Evolutionary conservation across 2,888 invertebrate genomes (phyloP), one percentile per base, ranked within the genome.

Genomic region (Eumacrocentrus americanus): DNA sequence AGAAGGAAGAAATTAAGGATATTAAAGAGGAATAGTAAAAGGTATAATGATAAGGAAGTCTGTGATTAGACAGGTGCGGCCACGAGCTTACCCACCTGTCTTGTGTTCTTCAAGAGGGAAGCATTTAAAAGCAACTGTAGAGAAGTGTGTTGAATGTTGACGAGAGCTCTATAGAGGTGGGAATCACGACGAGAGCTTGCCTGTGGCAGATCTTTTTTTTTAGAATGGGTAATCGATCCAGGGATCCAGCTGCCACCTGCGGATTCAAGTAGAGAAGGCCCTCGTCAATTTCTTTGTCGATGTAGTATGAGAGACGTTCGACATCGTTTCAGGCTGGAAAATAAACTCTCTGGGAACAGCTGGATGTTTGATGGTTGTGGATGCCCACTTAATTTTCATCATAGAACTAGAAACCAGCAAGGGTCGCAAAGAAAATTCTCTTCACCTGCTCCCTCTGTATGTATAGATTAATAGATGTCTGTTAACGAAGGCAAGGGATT

Each of bases 231-330:
- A 64, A 66, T 64, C 64, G 61, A 64, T 64, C 54, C 29, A 34
- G 46, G 29, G 47, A 58, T 58, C 50, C 64, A 64, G 64, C 62
- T 59, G 61, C 64, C 60, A 56, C 60, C 64, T 63, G 60, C 62
- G 37, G 56, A 62, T 64, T 62, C 61, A 46, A 38, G 56, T 52
- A 1, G 52, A 58, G 50, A 40, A 34, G 29, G 16, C 20, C 22
- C 22, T 2, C 7, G 12, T 12, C 11, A n/a, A 11, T 23, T 22
- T 46, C 5, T 46, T 14, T 46, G 12, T 46, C 7, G 2, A 23
- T 22, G 12, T 12, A 14, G n/a, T n/a, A n/a, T n/a, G n/a, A n/a
- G n/a, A n/a, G n/a, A n/a, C n/a, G n/a, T n/a, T n/a, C n/a, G n/a
- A n/a, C n/a, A n/a, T n/a, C n/a, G n/a, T 18, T 9, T 9, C 2